These are phyloP conservation scores for Blastomussa wellsi DNA, from an alignment of 92 coral and sea anemone genomes.

Conservation along the genomic window DNA sequence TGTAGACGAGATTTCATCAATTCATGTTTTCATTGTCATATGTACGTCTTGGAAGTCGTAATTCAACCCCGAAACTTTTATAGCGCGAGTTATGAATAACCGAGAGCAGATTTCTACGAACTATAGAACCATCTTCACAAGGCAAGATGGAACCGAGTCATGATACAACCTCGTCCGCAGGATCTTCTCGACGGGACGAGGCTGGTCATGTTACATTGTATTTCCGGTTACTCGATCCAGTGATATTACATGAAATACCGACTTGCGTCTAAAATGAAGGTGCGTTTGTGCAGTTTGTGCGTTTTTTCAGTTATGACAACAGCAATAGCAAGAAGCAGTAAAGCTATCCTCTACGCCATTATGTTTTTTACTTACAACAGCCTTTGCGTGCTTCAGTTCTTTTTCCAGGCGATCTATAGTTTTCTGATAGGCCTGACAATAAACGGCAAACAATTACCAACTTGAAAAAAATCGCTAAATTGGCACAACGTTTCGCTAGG, in stretches of 20 bases:
- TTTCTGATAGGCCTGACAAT: slow-evolving; percentile 78
- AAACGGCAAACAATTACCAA: not conserved
- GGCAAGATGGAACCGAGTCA: too few species aligned
- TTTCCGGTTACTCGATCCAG: not conserved
- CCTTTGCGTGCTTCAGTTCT: slow-evolving; percentile 70
- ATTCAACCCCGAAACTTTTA: too few species aligned
- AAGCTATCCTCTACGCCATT: not conserved
- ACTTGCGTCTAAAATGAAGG: not conserved
- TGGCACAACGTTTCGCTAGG: not conserved
- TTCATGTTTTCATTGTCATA: too few species aligned
- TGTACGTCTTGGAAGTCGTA: too few species aligned
- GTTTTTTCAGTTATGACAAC: not conserved
- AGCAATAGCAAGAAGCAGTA: not conserved
- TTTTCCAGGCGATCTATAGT: slow-evolving; percentile 86
- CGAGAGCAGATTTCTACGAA: too few species aligned
- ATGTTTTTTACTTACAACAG: slow-evolving; percentile 34
- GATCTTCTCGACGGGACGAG: too few species aligned
- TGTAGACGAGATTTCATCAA: too few species aligned
- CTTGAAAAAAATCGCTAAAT: not conserved
- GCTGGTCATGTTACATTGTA: too few species aligned
- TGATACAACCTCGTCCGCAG: too few species aligned
- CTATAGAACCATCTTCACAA: too few species aligned
- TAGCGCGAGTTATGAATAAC: too few species aligned
- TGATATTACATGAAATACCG: not conserved
- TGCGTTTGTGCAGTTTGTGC: not conserved